A percentile compares a stretch with the other conserved stretches of the same genome.
phyloP scores from a whole-genome alignment of 1,140 invertebrate species.

The Trachymyrmex cornetzi region DNA sequence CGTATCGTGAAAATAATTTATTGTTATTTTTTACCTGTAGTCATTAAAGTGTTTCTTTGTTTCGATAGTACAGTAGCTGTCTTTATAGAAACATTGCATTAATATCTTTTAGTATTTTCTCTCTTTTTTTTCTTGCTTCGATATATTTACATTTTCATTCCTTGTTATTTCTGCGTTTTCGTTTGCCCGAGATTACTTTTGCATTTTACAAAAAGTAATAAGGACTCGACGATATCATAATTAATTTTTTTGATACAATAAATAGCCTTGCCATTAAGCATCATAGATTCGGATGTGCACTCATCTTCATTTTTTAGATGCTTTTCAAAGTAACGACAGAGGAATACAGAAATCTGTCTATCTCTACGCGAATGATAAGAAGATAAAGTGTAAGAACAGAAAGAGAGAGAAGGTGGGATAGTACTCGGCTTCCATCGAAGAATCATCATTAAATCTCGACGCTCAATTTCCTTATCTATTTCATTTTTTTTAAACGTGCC shows the following conservation, averaged over 20 bases:
- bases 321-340: slow-evolving; percentile 78
- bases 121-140: background rate
- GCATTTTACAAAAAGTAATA: slow-evolving; percentile 12
- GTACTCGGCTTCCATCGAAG: slow-evolving; percentile 31
- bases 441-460: slow-evolving; percentile 43
- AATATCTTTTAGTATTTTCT: background rate
- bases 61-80: background rate
- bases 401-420: slow-evolving; percentile 61
- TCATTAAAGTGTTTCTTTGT: slow-evolving; percentile 5
- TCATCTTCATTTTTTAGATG: slow-evolving; percentile 60
- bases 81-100: background rate
- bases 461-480: slow-evolving; percentile 32
- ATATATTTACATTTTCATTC: background rate
- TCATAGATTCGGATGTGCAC: slow-evolving; percentile 82
- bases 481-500: background rate
- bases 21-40: background rate
- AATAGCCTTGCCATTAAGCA: slow-evolving; percentile 79
- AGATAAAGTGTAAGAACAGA: slow-evolving; percentile 64
- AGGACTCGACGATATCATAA: too few species aligned
- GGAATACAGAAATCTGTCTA: slow-evolving; percentile 73
- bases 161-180: background rate
- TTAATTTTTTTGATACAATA: slow-evolving; percentile 14
- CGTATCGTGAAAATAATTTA: background rate
- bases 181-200: background rate
- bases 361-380: slow-evolving; percentile 69